Evolutionary conservation across 2,113 vertebrate species (phyloP).

Genomic region (Glareola pratincola): DNA sequence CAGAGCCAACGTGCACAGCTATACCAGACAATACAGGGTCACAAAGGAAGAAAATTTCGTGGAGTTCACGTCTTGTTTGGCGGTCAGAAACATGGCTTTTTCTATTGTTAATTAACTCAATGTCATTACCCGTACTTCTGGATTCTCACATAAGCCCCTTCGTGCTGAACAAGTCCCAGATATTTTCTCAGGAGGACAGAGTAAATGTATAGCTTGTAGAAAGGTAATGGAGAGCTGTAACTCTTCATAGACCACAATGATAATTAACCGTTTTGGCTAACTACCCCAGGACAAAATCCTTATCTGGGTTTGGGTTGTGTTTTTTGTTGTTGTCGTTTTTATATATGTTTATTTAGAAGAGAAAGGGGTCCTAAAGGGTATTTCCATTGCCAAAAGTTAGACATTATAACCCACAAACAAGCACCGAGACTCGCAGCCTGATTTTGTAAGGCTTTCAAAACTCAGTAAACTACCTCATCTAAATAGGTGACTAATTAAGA

Average conservation of each 20-base stretch:
- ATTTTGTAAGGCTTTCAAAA: neutral
- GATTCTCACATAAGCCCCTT: neutral
- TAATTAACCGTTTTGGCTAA: neutral
- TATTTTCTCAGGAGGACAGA: neutral
- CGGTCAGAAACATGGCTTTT: neutral
- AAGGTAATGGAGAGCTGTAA: neutral
- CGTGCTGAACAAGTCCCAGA: neutral
- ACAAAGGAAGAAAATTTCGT: neutral
- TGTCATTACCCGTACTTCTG: neutral
- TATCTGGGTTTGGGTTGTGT: neutral
- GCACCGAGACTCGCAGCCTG: neutral
- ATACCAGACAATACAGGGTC: too few species aligned
- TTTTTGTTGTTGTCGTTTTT: neutral
- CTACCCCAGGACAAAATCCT: neutral
- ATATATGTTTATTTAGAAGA: constrained; percentile 23
- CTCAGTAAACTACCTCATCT: neutral
- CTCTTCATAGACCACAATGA: neutral
- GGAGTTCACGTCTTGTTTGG: neutral
- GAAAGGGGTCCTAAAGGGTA: neutral
- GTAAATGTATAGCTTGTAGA: neutral
- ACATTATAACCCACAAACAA: neutral
- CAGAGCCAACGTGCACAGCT: neutral
- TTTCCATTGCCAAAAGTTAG: neutral
- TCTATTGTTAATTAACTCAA: neutral
- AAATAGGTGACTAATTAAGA: neutral